These are phyloP conservation scores for Musca domestica DNA, from an alignment of 1,140 invertebrate species.

Conservation along the genomic window DNA sequence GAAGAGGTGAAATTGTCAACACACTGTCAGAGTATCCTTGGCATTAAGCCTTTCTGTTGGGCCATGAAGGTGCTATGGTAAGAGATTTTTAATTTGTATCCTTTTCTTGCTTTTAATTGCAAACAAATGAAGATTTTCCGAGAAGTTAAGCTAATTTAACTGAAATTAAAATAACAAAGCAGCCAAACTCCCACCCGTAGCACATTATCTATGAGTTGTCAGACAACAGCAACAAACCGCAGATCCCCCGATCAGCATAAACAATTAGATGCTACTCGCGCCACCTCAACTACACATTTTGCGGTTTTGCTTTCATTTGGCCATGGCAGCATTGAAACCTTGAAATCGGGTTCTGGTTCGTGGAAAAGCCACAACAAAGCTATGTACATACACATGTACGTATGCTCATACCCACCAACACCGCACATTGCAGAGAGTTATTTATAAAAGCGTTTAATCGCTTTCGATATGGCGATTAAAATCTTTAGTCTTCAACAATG, in stretches of 20 bases:
- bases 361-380: not conserved
- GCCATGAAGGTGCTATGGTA: too few species aligned
- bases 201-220: not conserved
- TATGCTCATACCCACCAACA: too few species aligned
- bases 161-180: slow-evolving; percentile 2
- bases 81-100: slow-evolving; percentile 4
- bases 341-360: not conserved
- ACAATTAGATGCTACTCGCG: not conserved
- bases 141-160: slow-evolving; percentile 13
- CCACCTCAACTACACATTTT: not conserved
- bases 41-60: not conserved
- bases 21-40: not conserved
- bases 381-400: too few species aligned
- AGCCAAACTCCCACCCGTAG: not conserved
- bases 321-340: not conserved
- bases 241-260: not conserved
- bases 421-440: too few species aligned
- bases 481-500: not conserved
- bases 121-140: slow-evolving; percentile 12
- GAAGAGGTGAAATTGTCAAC: not conserved
- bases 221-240: not conserved
- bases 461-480: slow-evolving; percentile 20
- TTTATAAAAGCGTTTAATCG: slow-evolving; percentile 8
- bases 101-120: slow-evolving; percentile 5
- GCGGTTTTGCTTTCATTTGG: not conserved